Evolutionary conservation across 2,797 vertebrate species (phyloP).

Genomic region (Huso huso): DNA sequence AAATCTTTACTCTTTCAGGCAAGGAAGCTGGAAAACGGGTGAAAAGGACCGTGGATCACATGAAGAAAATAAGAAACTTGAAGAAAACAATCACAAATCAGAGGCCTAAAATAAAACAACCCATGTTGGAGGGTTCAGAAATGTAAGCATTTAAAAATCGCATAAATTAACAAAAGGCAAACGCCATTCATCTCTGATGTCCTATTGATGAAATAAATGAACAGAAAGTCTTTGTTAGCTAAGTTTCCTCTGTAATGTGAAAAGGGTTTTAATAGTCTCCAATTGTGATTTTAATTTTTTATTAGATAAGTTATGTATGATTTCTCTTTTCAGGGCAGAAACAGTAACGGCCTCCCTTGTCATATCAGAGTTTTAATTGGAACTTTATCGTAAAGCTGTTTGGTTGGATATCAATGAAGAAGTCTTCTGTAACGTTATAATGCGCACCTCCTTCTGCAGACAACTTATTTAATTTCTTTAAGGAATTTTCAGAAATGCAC

Average conservation of each 20-base stretch:
- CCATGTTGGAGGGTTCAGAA: conserved; percentile 21
- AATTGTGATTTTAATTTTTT: not conserved
- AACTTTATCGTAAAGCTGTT: conserved; percentile 16
- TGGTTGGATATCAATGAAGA: conserved; percentile 26
- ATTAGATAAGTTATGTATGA: not conserved
- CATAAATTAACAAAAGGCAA: too few relatives aligned
- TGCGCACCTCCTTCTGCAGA: conserved; percentile 32
- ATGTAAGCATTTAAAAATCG: conserved; percentile 23
- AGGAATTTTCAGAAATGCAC: conserved; percentile 17
- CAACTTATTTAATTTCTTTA: conserved; percentile 14
- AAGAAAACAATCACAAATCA: conserved; percentile 83
- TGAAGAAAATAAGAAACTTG: conserved; percentile 90
- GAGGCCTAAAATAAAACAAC: conserved; percentile 65
- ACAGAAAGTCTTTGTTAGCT: too few relatives aligned
- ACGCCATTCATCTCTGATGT: too few relatives aligned
- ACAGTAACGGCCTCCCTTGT: conserved; percentile 38
- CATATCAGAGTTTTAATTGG: conserved; percentile 36
- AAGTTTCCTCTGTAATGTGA: too few relatives aligned
- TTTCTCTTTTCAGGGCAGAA: conserved; percentile 23
- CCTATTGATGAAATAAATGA: too few relatives aligned
- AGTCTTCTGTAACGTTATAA: conserved; percentile 31
- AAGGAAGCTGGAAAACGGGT: conserved; percentile 58
- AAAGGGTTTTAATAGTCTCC: too few relatives aligned
- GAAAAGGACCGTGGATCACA: conserved; percentile 53
- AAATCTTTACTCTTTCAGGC: conserved; percentile 43